phyloP scores from a whole-genome alignment of 2,113 vertebrate species.

The Crotalus tigris region DNA sequence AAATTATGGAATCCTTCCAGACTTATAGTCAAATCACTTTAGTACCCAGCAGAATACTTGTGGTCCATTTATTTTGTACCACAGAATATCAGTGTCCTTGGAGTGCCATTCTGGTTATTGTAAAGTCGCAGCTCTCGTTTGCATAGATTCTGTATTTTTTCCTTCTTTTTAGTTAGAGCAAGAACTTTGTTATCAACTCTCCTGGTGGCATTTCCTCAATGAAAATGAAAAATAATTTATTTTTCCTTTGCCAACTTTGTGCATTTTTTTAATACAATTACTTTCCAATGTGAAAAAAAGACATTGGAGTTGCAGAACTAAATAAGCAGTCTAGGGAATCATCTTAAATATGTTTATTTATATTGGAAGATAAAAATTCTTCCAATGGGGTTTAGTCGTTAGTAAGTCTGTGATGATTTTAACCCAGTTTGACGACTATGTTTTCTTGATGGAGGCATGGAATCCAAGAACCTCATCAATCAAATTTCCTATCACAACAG shows the following conservation, averaged over 20 bases:
- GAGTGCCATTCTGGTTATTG: rapidly evolving
- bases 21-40: background rate
- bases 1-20: constrained; percentile 41
- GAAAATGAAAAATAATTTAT: background rate
- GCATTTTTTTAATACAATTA: background rate
- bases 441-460: background rate
- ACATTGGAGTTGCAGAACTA: background rate
- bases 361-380: background rate
- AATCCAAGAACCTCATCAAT: background rate
- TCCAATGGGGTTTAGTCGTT: background rate
- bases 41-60: background rate
- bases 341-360: background rate
- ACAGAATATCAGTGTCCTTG: background rate
- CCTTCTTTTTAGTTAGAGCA: background rate
- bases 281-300: constrained; percentile 1
- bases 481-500: background rate
- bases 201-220: background rate
- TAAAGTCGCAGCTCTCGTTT: background rate
- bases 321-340: background rate
- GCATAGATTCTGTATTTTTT: rapidly evolving
- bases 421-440: background rate
- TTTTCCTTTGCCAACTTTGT: background rate
- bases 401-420: background rate
- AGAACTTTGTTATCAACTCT: constrained; percentile 4
- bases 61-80: constrained; percentile 23